Evolutionary conservation across 2,113 vertebrate species (phyloP).

Genomic region (Felis catus): F.catus_Fca126_mat1.0 CM031424.1:87823501-87824000

Average conservation of each 20-base stretch:
- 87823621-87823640: background rate
- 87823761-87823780: background rate
- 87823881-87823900: background rate
- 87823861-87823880: no score
- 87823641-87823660: background rate
- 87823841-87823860: background rate
- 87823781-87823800: background rate
- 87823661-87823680: background rate
- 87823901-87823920: background rate
- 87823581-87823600: background rate
- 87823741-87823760: background rate
- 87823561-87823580: background rate
- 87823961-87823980: background rate
- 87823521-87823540: no score
- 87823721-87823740: background rate
- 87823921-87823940: background rate
- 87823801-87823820: background rate
- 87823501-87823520: accelerated
- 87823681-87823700: background rate
- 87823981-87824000: background rate
- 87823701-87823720: background rate
- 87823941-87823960: background rate
- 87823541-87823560: background rate
- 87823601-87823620: background rate
- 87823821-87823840: background rate